Evolutionary conservation across 2,113 vertebrate genomes (phyloP).

Genomic region (Grantiella picta): DNA sequence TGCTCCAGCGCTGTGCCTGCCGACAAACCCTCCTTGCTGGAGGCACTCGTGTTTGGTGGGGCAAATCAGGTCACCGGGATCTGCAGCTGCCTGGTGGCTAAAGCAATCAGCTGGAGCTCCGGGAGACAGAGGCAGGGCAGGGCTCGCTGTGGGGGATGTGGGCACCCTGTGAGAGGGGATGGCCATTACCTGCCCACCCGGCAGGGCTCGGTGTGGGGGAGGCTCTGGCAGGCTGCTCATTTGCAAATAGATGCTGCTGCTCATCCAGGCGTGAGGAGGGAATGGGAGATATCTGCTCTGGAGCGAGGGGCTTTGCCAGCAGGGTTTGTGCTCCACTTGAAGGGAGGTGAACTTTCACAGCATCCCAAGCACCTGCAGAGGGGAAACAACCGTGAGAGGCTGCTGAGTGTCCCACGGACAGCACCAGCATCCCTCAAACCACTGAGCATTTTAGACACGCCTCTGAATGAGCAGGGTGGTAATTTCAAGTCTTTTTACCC

Average conservation of each 20-base stretch:
- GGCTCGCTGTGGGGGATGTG: background rate
- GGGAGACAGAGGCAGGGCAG: background rate
- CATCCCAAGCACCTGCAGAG: background rate
- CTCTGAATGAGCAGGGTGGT: background rate
- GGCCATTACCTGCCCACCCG: background rate
- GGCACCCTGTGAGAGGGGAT: background rate
- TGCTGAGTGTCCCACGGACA: fast-evolving
- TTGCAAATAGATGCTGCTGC: background rate
- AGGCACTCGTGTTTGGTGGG: constrained; percentile 30
- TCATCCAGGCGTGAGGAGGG: background rate
- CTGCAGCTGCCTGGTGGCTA: background rate
- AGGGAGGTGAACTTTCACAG: background rate
- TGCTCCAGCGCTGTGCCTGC: background rate
- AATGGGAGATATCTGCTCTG: background rate
- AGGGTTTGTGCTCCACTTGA: background rate
- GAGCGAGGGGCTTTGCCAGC: background rate
- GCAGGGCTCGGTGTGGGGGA: background rate
- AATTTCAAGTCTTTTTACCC: background rate
- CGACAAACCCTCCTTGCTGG: background rate
- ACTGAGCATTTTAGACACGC: background rate
- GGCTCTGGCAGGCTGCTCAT: background rate
- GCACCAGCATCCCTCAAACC: fast-evolving
- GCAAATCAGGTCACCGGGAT: constrained; percentile 8
- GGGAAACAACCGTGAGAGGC: fast-evolving
- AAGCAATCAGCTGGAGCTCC: constrained; percentile 19